Conservation (phyloP, 37 sponge, comb jelly and placozoan genomes). For the Cladorhizidae sp. region DNA sequence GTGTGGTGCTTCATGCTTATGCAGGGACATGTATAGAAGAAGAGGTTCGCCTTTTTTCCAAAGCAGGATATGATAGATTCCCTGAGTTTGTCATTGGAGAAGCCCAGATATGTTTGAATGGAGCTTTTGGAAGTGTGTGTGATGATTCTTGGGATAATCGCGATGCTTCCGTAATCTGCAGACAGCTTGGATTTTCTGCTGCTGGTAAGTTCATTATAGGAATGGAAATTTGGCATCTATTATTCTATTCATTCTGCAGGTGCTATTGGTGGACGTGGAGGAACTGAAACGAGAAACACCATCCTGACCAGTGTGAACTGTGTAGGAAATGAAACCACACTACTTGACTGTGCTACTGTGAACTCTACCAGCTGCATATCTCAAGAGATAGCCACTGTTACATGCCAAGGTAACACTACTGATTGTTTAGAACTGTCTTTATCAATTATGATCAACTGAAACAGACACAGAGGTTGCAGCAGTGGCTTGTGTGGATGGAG, state of each 20-base stretch:
- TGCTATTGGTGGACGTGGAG: slow-evolving; percentile 1
- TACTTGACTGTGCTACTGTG: background rate
- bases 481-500: slow-evolving; percentile 30
- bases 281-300: background rate
- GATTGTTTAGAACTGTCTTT: background rate
- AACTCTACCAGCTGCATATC: background rate
- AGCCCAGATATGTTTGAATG: slow-evolving; percentile 13
- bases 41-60: background rate
- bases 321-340: background rate
- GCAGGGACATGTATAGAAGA: slow-evolving; percentile 18
- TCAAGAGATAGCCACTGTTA: slow-evolving; percentile 7
- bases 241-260: background rate
- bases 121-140: slow-evolving; percentile 14
- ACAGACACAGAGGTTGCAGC: background rate
- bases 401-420: background rate
- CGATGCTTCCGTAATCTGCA: slow-evolving; percentile 46
- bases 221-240: background rate
- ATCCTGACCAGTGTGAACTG: background rate
- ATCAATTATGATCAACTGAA: background rate
- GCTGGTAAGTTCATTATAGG: background rate
- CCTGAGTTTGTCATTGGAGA: background rate
- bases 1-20: no score
- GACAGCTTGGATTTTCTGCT: slow-evolving; percentile 36
- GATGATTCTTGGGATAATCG: slow-evolving; percentile 25
- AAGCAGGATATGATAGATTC: background rate